phyloP scores from a whole-genome alignment of 1,140 invertebrate species.

The Lucilia sericata region DNA sequence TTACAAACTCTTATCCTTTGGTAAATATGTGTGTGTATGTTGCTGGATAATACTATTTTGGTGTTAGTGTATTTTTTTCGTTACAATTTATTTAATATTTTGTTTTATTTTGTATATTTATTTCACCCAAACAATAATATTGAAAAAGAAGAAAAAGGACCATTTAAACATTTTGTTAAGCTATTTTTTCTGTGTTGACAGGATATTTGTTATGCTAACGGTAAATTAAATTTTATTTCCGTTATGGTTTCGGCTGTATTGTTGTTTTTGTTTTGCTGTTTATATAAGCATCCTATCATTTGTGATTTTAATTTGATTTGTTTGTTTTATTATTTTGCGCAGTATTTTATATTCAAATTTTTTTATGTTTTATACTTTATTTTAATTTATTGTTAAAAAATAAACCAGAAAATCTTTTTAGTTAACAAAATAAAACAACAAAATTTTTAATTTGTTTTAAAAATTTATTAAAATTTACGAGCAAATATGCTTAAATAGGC shows the following conservation, averaged over 20 bases:
- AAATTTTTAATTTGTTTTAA: too few relatives aligned
- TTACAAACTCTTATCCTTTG: too few relatives aligned
- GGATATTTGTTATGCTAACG: conserved; percentile 44
- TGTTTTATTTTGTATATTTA: neutral
- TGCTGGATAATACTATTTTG: neutral
- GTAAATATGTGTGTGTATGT: too few relatives aligned
- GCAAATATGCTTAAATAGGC: too few relatives aligned
- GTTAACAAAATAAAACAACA: too few relatives aligned
- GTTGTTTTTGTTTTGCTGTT: conserved; percentile 9
- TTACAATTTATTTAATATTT: neutral
- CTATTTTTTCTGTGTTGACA: conserved; percentile 35
- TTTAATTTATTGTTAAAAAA: too few relatives aligned
- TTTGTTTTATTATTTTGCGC: neutral
- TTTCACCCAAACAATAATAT: neutral
- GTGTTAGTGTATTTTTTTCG: neutral
- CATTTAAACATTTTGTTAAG: neutral
- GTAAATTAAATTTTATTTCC: conserved; percentile 41
- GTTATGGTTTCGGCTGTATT: neutral
- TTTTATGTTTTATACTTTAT: too few relatives aligned
- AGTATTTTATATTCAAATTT: too few relatives aligned
- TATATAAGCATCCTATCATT: neutral
- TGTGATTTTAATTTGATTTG: conserved; percentile 43
- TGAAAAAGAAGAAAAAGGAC: too few relatives aligned
- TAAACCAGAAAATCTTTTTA: too few relatives aligned
- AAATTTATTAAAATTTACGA: too few relatives aligned